These are phyloP conservation scores for Nezara viridula DNA, from an alignment of 2,888 invertebrate species.

Conservation along the genomic window DNA sequence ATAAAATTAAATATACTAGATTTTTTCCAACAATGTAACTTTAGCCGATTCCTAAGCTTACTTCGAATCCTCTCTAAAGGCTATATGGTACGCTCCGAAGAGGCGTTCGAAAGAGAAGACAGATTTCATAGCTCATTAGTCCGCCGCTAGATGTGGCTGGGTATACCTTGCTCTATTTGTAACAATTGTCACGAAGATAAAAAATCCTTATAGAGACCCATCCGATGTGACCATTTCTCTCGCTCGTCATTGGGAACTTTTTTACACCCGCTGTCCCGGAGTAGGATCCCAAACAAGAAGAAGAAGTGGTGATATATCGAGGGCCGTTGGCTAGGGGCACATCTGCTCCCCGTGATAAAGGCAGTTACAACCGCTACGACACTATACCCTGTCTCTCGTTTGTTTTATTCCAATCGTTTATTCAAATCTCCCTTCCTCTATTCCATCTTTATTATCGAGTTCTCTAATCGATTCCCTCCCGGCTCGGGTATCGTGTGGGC, in stretches of 20 bases:
- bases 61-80: no score
- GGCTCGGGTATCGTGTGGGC: constrained; percentile 5
- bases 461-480: neutral
- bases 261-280: neutral
- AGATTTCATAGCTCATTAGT: neutral
- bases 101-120: no score
- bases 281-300: neutral
- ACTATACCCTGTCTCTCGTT: neutral
- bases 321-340: neutral
- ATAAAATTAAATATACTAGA: no score
- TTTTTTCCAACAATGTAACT: no score
- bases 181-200: neutral
- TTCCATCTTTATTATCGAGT: constrained; percentile 36
- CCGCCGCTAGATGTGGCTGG: neutral
- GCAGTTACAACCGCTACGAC: neutral
- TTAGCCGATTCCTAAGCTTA: no score
- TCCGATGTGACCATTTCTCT: neutral
- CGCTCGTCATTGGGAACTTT: neutral
- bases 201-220: neutral
- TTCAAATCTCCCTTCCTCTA: neutral
- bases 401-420: constrained; percentile 14
- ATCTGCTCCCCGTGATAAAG: neutral
- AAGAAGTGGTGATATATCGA: neutral
- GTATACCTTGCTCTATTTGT: neutral
- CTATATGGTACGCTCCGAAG: no score